These are phyloP conservation scores for Propithecus deckenii DNA, from an alignment of 2,797 vertebrate genomes.

Conservation along the genomic window DNA sequence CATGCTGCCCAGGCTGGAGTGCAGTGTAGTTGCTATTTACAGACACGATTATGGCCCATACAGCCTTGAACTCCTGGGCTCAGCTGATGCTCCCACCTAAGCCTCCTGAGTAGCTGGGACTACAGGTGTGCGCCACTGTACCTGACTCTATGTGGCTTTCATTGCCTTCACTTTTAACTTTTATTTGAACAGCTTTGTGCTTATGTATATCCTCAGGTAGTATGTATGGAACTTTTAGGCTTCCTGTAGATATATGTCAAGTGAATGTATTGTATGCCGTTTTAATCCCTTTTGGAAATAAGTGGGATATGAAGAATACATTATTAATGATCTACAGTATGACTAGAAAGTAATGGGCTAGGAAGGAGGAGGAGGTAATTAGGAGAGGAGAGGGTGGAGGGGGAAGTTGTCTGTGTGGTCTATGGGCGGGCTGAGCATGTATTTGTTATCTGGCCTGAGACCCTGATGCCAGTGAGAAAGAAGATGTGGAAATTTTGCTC, in stretches of 20 bases:
- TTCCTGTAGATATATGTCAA: conserved; percentile 3
- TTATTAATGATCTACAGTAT: not conserved
- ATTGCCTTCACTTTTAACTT: not conserved
- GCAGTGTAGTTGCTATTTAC: not conserved
- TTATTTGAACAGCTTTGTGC: not conserved
- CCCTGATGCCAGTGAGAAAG: not conserved
- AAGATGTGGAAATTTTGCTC: not conserved
- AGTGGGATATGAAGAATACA: not conserved
- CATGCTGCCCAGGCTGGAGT: not conserved
- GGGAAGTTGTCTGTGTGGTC: no score
- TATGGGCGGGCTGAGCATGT: accelerated
- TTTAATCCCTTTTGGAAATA: conserved; percentile 39
- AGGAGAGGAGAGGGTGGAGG: not conserved
- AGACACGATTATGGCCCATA: not conserved
- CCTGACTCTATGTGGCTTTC: not conserved
- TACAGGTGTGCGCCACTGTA: not conserved
- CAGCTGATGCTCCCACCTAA: not conserved
- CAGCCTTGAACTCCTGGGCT: not conserved
- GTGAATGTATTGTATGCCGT: not conserved
- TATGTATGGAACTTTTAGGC: not conserved
- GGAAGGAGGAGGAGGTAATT: not conserved
- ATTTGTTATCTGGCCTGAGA: not conserved
- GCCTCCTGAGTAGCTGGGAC: not conserved
- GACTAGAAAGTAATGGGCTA: not conserved
- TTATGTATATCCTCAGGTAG: not conserved